Conservation (phyloP, 2,797 vertebrate species). For the Pangasius larnaudii region DNA sequence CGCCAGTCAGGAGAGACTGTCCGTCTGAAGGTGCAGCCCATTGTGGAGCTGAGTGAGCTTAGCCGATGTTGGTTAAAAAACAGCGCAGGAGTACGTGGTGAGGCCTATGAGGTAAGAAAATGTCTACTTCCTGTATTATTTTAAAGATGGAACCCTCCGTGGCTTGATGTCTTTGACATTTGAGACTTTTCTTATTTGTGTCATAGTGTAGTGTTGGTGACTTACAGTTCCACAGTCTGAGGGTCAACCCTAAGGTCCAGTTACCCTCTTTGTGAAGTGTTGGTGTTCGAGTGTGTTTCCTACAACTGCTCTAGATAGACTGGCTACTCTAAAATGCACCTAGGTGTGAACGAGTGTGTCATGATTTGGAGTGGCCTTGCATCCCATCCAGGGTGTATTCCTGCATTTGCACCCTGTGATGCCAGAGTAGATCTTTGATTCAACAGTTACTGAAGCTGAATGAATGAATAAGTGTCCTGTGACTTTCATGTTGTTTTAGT, state of each 20-base stretch:
- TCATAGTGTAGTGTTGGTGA: background rate
- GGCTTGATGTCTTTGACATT: background rate
- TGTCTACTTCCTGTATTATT: background rate
- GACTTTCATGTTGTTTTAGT: background rate
- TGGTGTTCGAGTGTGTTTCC: too few species aligned
- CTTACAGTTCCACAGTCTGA: background rate
- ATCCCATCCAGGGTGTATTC: background rate
- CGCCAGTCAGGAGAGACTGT: constrained; percentile 92
- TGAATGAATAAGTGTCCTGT: too few species aligned
- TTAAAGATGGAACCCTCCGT: background rate
- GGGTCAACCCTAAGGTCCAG: background rate
- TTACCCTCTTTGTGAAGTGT: background rate
- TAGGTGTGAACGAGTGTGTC: background rate
- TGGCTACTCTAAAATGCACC: background rate
- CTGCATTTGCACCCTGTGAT: background rate
- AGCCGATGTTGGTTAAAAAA: constrained; percentile 90
- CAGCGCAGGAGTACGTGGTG: constrained; percentile 70
- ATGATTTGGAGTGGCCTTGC: background rate
- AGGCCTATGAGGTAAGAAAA: constrained; percentile 84
- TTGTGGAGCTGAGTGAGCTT: constrained; percentile 92
- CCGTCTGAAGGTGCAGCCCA: constrained; percentile 92
- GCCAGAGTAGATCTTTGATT: background rate
- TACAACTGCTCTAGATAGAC: background rate
- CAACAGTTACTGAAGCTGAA: background rate
- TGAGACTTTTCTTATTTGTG: background rate